Evolutionary conservation across 2,113 vertebrate species (phyloP).

Genomic region (Hassar affinis): DNA sequence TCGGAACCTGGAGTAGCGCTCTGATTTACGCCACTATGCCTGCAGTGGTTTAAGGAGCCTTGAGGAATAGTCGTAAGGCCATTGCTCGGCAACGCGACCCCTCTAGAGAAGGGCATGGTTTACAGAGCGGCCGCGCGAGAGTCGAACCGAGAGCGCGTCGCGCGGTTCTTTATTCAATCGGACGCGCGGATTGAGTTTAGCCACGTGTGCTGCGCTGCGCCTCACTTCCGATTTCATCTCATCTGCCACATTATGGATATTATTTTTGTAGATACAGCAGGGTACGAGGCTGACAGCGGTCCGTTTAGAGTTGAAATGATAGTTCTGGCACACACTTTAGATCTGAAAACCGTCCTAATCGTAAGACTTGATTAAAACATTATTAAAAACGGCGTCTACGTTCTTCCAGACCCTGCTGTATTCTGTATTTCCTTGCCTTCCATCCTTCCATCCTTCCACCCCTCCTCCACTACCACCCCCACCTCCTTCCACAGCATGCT

Average conservation of each 20-base stretch:
- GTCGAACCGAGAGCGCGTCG: not conserved
- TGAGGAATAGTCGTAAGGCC: conserved; percentile 24
- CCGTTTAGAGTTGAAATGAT: too few relatives aligned
- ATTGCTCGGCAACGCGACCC: conserved; percentile 23
- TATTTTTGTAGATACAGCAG: not conserved
- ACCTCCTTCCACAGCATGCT: conserved; percentile 80
- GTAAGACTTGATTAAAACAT: not conserved
- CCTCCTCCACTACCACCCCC: conserved; percentile 63
- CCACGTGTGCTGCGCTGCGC: conserved; percentile 42
- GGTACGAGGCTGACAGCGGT: not conserved
- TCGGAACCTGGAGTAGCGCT: not conserved
- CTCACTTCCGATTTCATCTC: conserved; percentile 45
- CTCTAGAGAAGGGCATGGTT: conserved; percentile 29
- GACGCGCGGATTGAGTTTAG: conserved; percentile 34
- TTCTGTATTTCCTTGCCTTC: not conserved
- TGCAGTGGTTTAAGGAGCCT: conserved; percentile 17
- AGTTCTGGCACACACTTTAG: too few relatives aligned
- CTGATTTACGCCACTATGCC: conserved; percentile 16
- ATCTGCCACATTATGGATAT: conserved; percentile 41
- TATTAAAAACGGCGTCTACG: too few relatives aligned
- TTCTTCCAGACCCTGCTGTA: not conserved
- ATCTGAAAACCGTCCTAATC: too few relatives aligned
- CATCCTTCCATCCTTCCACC: conserved; percentile 50
- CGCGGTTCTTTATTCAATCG: conserved; percentile 39
- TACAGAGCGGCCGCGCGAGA: conserved; percentile 22